A percentile compares a stretch with the other conserved stretches of the same genome.
Conservation (phyloP, 1,140 invertebrate species). For the Zaprionus nigranus region DNA sequence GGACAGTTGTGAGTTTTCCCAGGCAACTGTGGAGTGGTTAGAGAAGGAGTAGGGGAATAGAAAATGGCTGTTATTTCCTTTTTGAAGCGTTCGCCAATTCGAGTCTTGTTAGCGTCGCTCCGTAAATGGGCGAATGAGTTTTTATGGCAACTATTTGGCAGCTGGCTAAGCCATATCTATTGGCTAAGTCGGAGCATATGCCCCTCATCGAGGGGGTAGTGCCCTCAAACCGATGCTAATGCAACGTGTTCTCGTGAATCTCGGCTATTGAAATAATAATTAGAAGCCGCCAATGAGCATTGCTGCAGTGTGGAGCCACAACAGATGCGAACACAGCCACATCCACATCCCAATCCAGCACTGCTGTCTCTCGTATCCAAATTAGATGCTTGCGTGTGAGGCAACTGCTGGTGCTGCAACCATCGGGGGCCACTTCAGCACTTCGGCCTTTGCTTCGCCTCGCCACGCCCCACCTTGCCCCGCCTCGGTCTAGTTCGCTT, state of each 20-base stretch:
- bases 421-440: conserved; percentile 33
- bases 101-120: conserved; percentile 35
- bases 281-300: conserved; percentile 63
- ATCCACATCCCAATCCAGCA: background rate
- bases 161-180: conserved; percentile 45
- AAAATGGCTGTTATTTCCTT: conserved; percentile 74
- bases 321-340: conserved; percentile 5
- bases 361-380: conserved; percentile 20
- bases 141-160: conserved; percentile 61
- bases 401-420: conserved; percentile 67
- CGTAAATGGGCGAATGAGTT: conserved; percentile 68
- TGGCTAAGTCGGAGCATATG: conserved; percentile 18
- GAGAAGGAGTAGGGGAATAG: conserved; percentile 32
- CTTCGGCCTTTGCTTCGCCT: background rate
- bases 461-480: background rate
- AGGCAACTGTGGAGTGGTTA: conserved; percentile 29
- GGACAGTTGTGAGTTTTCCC: conserved; percentile 74
- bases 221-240: conserved; percentile 14
- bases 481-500: background rate
- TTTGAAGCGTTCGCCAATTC: conserved; percentile 40
- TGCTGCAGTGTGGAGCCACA: conserved; percentile 51
- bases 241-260: conserved; percentile 14
- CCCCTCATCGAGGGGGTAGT: background rate
- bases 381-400: conserved; percentile 60
- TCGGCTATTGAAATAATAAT: conserved; percentile 76